Evolutionary conservation across 2,888 invertebrate genomes (phyloP), one percentile per base, ranked within the genome.

Genomic region (Leptinotarsa juncta): DNA sequence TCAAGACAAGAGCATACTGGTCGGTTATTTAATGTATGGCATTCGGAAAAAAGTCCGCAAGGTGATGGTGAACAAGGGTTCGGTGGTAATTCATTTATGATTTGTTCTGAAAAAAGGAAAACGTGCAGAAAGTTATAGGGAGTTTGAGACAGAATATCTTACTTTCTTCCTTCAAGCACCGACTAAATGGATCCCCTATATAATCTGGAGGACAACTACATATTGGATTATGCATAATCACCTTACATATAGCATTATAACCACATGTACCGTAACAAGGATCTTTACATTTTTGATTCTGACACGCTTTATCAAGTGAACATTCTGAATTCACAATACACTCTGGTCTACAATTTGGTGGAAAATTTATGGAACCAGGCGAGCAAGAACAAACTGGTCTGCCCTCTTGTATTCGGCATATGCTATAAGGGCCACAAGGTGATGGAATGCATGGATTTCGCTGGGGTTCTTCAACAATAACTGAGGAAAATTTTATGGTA

Each of bases 311-410:
- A 82, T 94, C 90, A 79, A 92, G 91, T 75, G 92, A 89, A 88
- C 95, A 96, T 86, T 95, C 95, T 0, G 94, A 92, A 87, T 94
- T 94, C 81, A 94, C 92, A 78, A 94, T 90, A 88, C 95, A 95
- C 88, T 95, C 94, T 3, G 94, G 94, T 81, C 92, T 90, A 87
- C 95, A 95, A 79, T 91, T 90, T 32, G 94, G 94, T 57, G 95
- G 95, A 71, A 93, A 91, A 74, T 95, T 95, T 79, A 93, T 89
- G 86, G 92, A 94, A 79, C 92, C 91, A 74, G 91, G 90, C 81
- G 92, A 91, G 83, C 95, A 95, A 76, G 94, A 94, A 86, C 95
- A 95, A 76, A 94, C 93, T 65, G 94, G 94, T 86, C 94, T 92
- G 68, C 92, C 92, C 82, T 93, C 92, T 82, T 92, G 90, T 68